These are phyloP conservation scores for Rhabdomys pumilio DNA, from an alignment of 2,797 vertebrate genomes.

Conservation along the genomic window DNA sequence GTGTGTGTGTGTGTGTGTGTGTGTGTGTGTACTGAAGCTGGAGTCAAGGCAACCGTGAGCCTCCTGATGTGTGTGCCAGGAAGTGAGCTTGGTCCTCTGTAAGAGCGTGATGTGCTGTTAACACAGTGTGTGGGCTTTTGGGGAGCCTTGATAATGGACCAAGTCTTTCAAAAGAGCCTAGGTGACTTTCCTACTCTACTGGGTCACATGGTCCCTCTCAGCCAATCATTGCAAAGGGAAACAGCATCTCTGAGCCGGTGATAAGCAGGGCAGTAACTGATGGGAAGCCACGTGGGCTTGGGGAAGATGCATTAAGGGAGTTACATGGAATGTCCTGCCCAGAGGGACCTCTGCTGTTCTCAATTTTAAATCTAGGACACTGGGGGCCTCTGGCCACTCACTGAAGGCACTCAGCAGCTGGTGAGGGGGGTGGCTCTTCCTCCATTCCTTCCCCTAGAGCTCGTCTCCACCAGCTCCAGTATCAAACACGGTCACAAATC, in stretches of 20 bases:
- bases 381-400: not conserved
- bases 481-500: conserved; percentile 37
- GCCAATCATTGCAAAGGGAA: not conserved
- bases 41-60: not conserved
- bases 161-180: not conserved
- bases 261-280: not conserved
- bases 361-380: not conserved
- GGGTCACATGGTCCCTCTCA: not conserved
- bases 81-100: no score
- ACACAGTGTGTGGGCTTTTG: not conserved
- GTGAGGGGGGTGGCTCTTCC: not conserved
- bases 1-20: not conserved
- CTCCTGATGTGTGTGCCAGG: not conserved
- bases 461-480: not conserved
- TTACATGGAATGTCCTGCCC: not conserved
- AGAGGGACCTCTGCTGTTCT: not conserved
- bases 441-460: not conserved
- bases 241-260: not conserved
- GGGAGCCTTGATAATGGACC: no score
- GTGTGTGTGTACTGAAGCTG: not conserved
- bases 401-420: no score
- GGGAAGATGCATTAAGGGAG: not conserved
- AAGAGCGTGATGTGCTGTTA: not conserved
- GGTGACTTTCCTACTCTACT: not conserved
- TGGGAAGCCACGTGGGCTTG: not conserved